phyloP scores from a whole-genome alignment of 2,888 invertebrate genomes.

The Pegoplata infirma region DNA sequence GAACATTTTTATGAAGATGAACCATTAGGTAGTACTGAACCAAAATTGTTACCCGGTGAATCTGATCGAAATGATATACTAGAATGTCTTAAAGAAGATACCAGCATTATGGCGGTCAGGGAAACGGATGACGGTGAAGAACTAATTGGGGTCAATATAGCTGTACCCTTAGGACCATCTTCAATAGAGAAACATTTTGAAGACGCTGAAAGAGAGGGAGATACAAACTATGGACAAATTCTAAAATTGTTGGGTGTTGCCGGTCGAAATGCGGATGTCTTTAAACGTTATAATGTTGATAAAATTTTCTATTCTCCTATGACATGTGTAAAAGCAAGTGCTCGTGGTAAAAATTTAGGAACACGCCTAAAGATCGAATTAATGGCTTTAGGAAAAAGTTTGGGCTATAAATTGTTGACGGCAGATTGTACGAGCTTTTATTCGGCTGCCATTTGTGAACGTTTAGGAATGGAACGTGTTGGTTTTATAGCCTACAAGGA shows the following conservation, averaged over 20 bases:
- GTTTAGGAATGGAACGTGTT: too few relatives aligned
- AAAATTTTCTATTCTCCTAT: slow-evolving; percentile 42
- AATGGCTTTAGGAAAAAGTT: too few relatives aligned
- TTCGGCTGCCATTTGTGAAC: too few relatives aligned
- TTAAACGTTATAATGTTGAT: too few relatives aligned
- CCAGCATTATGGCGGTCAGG: slow-evolving; percentile 33
- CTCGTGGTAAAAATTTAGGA: slow-evolving; percentile 35
- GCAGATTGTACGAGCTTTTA: too few relatives aligned
- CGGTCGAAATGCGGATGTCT: slow-evolving; percentile 34
- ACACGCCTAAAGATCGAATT: slow-evolving; percentile 37
- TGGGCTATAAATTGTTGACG: too few relatives aligned
- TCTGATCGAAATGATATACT: slow-evolving; percentile 25
- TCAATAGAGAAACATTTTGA: too few relatives aligned
- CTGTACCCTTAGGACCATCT: slow-evolving; percentile 30
- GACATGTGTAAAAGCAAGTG: slow-evolving; percentile 16
- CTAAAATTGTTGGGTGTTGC: slow-evolving; percentile 31
- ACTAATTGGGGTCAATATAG: slow-evolving; percentile 38
- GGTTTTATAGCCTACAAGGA: too few relatives aligned
- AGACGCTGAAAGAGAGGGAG: slow-evolving; percentile 21
- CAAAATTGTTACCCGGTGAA: slow-evolving; percentile 33
- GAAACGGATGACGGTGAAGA: slow-evolving; percentile 32
- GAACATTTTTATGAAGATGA: slow-evolving; percentile 46
- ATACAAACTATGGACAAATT: slow-evolving; percentile 48
- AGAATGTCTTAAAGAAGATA: slow-evolving; percentile 35
- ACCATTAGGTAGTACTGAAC: slow-evolving; percentile 34